Evolutionary conservation across 2,888 invertebrate genomes (phyloP), one percentile per base, ranked within the genome.

Genomic region (Cinara cedri): DNA sequence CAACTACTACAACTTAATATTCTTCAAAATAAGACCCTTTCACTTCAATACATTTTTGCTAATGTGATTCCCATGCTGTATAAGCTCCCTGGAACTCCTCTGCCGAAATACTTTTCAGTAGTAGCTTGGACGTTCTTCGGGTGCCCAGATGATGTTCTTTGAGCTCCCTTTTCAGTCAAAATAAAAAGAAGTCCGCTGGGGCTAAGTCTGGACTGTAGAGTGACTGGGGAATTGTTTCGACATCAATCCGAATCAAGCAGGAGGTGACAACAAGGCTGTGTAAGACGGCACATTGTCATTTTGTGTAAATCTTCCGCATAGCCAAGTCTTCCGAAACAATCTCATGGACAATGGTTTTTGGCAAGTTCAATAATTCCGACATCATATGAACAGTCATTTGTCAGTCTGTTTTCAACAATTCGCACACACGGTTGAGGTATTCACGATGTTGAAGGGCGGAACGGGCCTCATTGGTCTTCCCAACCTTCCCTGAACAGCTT

Each of bases 211-310:
- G 16, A 65, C 42, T 65, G 65, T 42, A 42, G 19, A 9, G n/a
- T 65, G 42, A n/a, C 42, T 65, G 14, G 11, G n/a, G 21, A 19
- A 65, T 44, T 3, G 65, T 65, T 65, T 19, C 65, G 16, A 63
- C 34, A 34, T 16, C 34, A 14, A 62, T 62, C 62, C 26, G 16
- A 3, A 19, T 60, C 19, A 60, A 13, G 26, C 14, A 24, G 60
- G 60, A 24, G 60, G n/a, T 60, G 24, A 60, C 60, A 26, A 60
- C 60, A 49, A 49, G 44, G 44, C 44, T 4, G 10, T 44, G 44
- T 44, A 10, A 44, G 44, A 44, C 44, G 44, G 44, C 10, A 10
- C 44, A 44, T 44, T 44, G 44, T 44, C 44, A 49, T 55, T 55
- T 21, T 55, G 10, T 21, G 10, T 10, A 55, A 19, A 55, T 55